phyloP scores from a whole-genome alignment of 2,888 invertebrate genomes.

The Allacma fusca region DNA sequence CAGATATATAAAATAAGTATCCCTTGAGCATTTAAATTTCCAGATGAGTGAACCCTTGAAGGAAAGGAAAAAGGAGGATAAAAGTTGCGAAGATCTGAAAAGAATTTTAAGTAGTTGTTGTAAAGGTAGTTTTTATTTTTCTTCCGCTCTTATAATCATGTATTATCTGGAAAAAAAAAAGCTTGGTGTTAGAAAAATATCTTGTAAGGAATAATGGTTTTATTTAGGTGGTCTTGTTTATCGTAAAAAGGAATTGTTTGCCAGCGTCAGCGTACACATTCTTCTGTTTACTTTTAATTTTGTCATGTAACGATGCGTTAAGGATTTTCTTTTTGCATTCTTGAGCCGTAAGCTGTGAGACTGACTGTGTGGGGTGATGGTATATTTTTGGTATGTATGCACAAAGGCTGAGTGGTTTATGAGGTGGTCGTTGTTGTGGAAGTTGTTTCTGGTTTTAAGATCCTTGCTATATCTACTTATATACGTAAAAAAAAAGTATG shows the following conservation, averaged over 20 bases:
- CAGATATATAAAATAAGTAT: too few species aligned
- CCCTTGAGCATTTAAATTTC: not conserved
- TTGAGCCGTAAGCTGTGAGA: not conserved
- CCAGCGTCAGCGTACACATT: too few species aligned
- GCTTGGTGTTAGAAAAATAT: conserved; percentile 11
- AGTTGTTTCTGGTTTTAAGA: too few species aligned
- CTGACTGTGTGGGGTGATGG: too few species aligned
- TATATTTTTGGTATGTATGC: too few species aligned
- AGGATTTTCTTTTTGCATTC: conserved; percentile 14
- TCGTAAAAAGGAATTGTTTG: conserved; percentile 9
- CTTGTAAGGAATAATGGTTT: not conserved
- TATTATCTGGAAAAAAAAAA: not conserved
- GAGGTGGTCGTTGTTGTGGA: too few species aligned
- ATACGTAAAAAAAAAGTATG: not conserved
- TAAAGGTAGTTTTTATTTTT: conserved; percentile 16
- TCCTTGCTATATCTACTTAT: too few species aligned
- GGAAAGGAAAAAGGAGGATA: not conserved
- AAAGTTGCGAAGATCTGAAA: too few species aligned
- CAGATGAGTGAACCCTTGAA: not conserved
- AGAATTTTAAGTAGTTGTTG: not conserved
- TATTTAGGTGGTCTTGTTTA: conserved; percentile 16
- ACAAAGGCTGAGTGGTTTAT: too few species aligned
- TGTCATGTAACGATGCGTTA: conserved; percentile 24
- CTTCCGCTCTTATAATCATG: conserved; percentile 31
- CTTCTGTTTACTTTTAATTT: conserved; percentile 24